A percentile compares a stretch with the other conserved stretches of the same genome.
These are phyloP conservation scores for Abramis brama DNA, from an alignment of 2,113 vertebrate genomes.

Conservation along the genomic window DNA sequence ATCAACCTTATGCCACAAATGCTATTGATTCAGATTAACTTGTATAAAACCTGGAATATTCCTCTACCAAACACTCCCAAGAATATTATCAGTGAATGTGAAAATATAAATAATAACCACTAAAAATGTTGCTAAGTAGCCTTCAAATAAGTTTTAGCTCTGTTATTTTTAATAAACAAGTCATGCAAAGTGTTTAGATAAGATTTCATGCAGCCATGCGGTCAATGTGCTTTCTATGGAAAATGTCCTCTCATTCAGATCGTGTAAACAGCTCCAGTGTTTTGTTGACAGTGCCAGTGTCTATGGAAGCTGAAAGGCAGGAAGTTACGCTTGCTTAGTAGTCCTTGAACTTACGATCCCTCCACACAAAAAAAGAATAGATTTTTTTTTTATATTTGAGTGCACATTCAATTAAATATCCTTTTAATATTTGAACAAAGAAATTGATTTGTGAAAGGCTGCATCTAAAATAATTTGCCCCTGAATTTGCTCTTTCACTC, in stretches of 20 bases:
- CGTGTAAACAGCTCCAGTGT: slow-evolving; percentile 27
- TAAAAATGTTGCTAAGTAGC: not conserved
- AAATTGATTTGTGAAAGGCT: not conserved
- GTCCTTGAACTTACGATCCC: not conserved
- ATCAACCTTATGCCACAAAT: slow-evolving; percentile 3
- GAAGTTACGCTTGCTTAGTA: slow-evolving; percentile 5
- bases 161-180: not conserved
- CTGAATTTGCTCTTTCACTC: not conserved
- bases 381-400: not conserved
- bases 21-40: not conserved
- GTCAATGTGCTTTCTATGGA: not conserved
- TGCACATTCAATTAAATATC: not conserved
- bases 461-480: not conserved
- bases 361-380: not conserved
- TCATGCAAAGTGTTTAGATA: slow-evolving; percentile 36
- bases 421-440: slow-evolving; percentile 1
- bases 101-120: slow-evolving; percentile 10
- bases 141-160: not conserved
- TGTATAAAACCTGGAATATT: not conserved
- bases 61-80: not conserved
- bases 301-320: slow-evolving; percentile 3
- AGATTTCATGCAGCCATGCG: slow-evolving; percentile 49
- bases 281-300: slow-evolving; percentile 20
- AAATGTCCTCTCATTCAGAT: slow-evolving; percentile 48
- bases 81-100: not conserved